A percentile compares a stretch with the other conserved stretches of the same genome.
These are phyloP conservation scores for Ommatoiulus sabulosus DNA, from an alignment of 2,888 invertebrate genomes.

Conservation along the genomic window DNA sequence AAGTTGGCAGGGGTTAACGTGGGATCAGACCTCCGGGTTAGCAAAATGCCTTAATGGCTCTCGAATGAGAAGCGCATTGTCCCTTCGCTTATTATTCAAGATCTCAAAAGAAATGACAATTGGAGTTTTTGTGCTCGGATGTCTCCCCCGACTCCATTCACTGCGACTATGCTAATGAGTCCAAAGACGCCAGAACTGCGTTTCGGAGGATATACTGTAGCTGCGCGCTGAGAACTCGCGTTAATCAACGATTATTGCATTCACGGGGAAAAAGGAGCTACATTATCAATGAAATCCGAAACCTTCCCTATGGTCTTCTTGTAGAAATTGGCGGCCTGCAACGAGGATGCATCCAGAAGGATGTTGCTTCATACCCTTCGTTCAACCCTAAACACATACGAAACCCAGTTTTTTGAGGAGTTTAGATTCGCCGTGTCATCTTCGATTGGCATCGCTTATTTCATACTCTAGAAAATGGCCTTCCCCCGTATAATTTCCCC, in stretches of 20 bases:
- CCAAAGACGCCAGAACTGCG: neutral
- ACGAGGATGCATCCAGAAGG: neutral
- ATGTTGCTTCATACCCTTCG: neutral
- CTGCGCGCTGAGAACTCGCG: neutral
- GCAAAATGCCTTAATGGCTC: neutral
- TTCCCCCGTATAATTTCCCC: neutral
- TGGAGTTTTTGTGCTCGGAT: conserved; percentile 2
- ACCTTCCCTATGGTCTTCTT: neutral
- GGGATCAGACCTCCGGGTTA: conserved; percentile 31
- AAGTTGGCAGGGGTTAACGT: conserved; percentile 3
- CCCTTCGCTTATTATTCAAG: neutral
- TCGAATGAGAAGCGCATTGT: neutral
- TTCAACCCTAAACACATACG: neutral
- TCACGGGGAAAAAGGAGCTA: neutral
- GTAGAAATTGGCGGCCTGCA: neutral
- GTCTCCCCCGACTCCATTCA: conserved; percentile 13
- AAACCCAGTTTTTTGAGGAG: neutral
- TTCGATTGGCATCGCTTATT: conserved; percentile 43
- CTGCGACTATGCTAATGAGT: neutral
- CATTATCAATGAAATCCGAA: neutral
- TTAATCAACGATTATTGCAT: neutral
- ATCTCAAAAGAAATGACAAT: conserved; percentile 9
- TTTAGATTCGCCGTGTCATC: conserved; percentile 43
- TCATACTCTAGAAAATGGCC: neutral
- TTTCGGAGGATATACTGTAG: neutral